phyloP scores from a whole-genome alignment of 2,797 vertebrate species.

The Mormyrus proboscirostris region DNA sequence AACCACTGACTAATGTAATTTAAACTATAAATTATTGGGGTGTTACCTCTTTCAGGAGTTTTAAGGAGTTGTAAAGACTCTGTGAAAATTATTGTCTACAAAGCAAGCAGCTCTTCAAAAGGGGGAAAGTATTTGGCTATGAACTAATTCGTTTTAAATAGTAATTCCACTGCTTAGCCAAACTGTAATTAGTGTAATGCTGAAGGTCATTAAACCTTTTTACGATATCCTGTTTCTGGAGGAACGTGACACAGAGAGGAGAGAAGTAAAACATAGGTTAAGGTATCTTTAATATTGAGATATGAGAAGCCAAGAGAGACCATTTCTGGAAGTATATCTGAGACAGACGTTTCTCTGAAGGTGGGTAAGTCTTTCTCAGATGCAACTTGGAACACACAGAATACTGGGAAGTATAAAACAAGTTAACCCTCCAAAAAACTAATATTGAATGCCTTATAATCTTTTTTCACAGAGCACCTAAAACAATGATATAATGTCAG shows the following conservation, averaged over 20 bases:
- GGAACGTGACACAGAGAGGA: neutral
- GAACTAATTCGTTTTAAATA: neutral
- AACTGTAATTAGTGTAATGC: neutral
- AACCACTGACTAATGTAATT: neutral
- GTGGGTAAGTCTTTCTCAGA: neutral
- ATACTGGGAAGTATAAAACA: neutral
- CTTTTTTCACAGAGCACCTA: neutral
- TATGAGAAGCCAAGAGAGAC: neutral
- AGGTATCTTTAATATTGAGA: neutral
- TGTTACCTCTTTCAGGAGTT: neutral
- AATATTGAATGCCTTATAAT: neutral
- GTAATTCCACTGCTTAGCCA: neutral
- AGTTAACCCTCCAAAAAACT: neutral
- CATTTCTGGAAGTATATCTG: neutral
- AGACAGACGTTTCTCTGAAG: neutral
- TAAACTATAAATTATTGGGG: neutral
- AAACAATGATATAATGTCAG: neutral
- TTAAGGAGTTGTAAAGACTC: neutral
- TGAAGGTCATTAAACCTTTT: neutral
- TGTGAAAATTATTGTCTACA: neutral
- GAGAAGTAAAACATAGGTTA: neutral
- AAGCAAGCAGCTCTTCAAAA: neutral
- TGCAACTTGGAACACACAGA: neutral
- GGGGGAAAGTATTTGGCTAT: neutral
- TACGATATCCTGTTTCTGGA: neutral